Conservation (phyloP, 2,797 vertebrate species). For the Danionella dracula region DNA sequence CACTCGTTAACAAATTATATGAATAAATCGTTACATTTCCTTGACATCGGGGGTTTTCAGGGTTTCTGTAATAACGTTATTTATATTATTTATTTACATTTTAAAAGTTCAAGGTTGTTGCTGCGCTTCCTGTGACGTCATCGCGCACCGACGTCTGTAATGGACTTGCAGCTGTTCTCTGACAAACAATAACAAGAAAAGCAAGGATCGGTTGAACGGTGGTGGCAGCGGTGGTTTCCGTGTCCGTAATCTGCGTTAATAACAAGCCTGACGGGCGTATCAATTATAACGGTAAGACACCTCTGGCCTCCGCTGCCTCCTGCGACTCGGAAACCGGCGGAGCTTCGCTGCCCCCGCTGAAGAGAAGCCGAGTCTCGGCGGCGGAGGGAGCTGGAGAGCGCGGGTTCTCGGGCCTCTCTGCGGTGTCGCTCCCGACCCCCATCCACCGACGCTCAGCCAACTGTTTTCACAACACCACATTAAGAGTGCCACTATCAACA, state of each 20-base stretch:
- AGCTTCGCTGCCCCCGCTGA: constrained; percentile 78
- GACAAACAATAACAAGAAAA: constrained; percentile 80
- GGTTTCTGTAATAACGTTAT: too few relatives aligned
- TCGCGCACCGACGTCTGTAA: constrained; percentile 76
- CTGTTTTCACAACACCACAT: constrained; percentile 15
- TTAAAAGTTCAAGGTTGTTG: constrained; percentile 69
- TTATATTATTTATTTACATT: too few relatives aligned
- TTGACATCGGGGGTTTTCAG: too few relatives aligned
- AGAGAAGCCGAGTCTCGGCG: constrained; percentile 78
- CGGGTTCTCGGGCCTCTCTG: constrained; percentile 80
- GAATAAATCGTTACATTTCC: too few relatives aligned
- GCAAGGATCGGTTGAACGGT: constrained; percentile 25
- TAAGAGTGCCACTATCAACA: constrained; percentile 50
- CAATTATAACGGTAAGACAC: constrained; percentile 70
- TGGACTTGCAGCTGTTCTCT: constrained; percentile 79
- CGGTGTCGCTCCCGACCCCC: constrained; percentile 58
- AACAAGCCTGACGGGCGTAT: constrained; percentile 43
- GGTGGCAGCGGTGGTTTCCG: neutral
- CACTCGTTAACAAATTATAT: too few relatives aligned
- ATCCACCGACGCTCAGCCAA: constrained; percentile 52
- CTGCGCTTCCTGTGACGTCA: constrained; percentile 91
- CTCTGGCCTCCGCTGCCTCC: constrained; percentile 74
- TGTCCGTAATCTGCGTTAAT: constrained; percentile 35
- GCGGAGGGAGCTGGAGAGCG: constrained; percentile 78
- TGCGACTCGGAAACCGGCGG: constrained; percentile 75